phyloP scores from a whole-genome alignment of 2,888 invertebrate genomes.

The Megalurothrips usitatus region DNA sequence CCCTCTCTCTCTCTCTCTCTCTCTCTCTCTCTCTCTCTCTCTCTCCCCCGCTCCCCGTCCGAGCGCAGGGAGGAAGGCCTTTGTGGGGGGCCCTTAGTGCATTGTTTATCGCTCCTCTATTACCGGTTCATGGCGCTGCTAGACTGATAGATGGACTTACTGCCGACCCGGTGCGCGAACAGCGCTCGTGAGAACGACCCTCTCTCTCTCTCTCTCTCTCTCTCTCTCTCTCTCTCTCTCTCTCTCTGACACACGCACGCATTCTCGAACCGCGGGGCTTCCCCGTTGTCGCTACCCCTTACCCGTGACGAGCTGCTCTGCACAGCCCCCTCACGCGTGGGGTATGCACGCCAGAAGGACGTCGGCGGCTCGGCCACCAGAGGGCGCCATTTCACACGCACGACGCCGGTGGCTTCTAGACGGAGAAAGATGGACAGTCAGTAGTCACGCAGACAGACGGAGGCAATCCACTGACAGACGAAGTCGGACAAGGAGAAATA shows the following conservation, averaged over 20 bases:
- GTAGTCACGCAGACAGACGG: too few relatives aligned
- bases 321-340: too few relatives aligned
- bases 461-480: too few relatives aligned
- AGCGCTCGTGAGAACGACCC: neutral
- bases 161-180: neutral
- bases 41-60: neutral
- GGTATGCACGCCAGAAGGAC: neutral
- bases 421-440: neutral
- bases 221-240: neutral
- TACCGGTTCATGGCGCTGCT: neutral
- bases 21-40: constrained; percentile 5
- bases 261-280: neutral
- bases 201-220: neutral
- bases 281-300: too few relatives aligned
- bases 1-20: too few relatives aligned
- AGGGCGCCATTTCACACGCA: neutral
- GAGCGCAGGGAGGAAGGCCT: too few relatives aligned
- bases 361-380: too few relatives aligned
- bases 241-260: neutral
- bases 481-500: too few relatives aligned
- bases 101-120: constrained; percentile 1
- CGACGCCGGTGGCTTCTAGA: neutral
- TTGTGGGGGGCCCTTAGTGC: constrained; percentile 1
- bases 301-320: too few relatives aligned
- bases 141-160: constrained; percentile 12